phyloP scores from a whole-genome alignment of 2,113 vertebrate species.

The Pomatostomus ruficeps region DNA sequence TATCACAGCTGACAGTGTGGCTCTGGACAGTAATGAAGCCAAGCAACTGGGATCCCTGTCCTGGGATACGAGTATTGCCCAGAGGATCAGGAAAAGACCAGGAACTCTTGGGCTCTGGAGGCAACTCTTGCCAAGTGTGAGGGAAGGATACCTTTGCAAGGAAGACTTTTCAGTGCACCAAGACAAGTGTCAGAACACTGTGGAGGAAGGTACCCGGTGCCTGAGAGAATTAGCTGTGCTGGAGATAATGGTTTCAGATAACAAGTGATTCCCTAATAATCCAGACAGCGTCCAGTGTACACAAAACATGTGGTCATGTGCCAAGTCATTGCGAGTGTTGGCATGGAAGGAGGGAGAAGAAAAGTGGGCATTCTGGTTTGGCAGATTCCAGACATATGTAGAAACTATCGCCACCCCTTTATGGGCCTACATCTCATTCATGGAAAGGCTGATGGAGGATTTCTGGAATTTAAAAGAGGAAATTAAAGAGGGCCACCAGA shows the following conservation, averaged over 20 bases:
- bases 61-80: background rate
- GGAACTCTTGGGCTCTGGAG: background rate
- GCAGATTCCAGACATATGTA: background rate
- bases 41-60: background rate
- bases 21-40: background rate
- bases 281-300: background rate
- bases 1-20: accelerated
- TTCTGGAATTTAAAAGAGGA: background rate
- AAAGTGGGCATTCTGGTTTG: background rate
- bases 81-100: background rate
- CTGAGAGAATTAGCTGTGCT: background rate
- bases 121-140: background rate
- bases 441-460: background rate
- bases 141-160: background rate
- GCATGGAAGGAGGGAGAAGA: background rate
- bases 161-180: background rate
- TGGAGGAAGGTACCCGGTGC: background rate
- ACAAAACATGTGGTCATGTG: background rate
- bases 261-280: background rate
- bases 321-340: background rate
- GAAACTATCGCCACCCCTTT: background rate
- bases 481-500: background rate
- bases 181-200: background rate
- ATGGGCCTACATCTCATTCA: background rate
- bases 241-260: background rate